These are phyloP conservation scores for Lepetodrilus schrolli DNA, from an alignment of 2,888 invertebrate genomes.

Conservation along the genomic window DNA sequence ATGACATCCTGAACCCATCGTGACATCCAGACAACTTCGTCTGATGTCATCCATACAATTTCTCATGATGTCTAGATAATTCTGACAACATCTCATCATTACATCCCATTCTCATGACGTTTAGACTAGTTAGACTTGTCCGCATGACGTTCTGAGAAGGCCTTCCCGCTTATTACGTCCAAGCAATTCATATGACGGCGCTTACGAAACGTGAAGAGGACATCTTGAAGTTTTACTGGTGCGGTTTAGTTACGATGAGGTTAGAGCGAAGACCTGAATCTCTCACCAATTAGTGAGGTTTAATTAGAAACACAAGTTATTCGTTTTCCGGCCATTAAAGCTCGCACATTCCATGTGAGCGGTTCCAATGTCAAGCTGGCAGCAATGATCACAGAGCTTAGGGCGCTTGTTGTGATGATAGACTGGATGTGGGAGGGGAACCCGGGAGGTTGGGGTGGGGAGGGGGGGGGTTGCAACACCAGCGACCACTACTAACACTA, in stretches of 20 bases:
- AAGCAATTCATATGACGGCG: no score
- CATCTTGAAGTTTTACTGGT: neutral
- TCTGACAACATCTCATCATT: no score
- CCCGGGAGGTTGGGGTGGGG: neutral
- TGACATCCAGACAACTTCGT: no score
- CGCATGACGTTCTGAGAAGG: no score
- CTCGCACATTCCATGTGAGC: slow-evolving; percentile 19
- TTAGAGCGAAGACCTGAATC: neutral
- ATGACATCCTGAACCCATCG: no score
- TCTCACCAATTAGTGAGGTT: slow-evolving; percentile 19
- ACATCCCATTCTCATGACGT: no score
- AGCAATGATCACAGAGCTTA: neutral
- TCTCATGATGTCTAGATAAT: no score
- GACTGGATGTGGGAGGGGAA: neutral
- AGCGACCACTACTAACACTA: no score
- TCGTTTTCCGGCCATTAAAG: slow-evolving; percentile 26
- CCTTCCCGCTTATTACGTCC: no score
- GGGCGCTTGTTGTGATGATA: neutral
- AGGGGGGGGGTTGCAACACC: neutral
- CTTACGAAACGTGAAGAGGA: no score
- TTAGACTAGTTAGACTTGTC: no score
- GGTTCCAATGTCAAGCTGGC: neutral
- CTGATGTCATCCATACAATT: no score
- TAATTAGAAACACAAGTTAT: slow-evolving; percentile 25
- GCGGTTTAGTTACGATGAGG: neutral